Percentiles rank a stretch among this genome's conserved stretches.
These are phyloP conservation scores for Pelochelys cantorii DNA, from an alignment of 2,797 vertebrate genomes.

Conservation along the genomic window DNA sequence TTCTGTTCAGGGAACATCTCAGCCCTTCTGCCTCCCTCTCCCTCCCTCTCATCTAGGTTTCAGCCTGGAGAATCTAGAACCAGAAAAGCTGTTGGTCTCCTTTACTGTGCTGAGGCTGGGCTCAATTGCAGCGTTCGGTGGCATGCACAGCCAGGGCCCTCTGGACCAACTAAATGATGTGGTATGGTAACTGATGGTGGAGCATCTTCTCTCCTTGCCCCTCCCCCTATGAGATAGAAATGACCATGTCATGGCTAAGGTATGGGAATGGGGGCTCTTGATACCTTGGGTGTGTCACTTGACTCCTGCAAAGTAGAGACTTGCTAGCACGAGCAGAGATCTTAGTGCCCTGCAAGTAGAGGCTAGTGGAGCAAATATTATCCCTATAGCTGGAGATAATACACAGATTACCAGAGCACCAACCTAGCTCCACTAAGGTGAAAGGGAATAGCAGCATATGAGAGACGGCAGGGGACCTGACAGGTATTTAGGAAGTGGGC, in stretches of 20 bases:
- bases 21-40: neutral
- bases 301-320: neutral
- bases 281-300: too few species aligned
- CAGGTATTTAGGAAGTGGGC: too few species aligned
- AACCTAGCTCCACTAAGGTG: neutral
- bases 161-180: neutral
- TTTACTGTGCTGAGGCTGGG: conserved; percentile 13
- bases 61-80: conserved; percentile 57
- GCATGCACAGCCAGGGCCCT: neutral
- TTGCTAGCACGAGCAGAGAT: too few species aligned
- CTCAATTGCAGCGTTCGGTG: neutral
- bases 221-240: neutral
- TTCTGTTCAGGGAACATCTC: neutral
- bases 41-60: conserved; percentile 34
- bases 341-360: neutral
- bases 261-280: neutral
- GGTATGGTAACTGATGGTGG: conserved; percentile 11
- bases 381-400: neutral
- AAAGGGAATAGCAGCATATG: neutral
- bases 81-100: conserved; percentile 46
- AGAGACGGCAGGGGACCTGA: neutral
- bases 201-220: neutral
- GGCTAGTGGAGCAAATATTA: neutral
- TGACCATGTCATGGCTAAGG: neutral
- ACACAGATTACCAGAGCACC: too few species aligned